phyloP scores from a whole-genome alignment of 2,888 invertebrate genomes.

The Dioctria linearis region DNA sequence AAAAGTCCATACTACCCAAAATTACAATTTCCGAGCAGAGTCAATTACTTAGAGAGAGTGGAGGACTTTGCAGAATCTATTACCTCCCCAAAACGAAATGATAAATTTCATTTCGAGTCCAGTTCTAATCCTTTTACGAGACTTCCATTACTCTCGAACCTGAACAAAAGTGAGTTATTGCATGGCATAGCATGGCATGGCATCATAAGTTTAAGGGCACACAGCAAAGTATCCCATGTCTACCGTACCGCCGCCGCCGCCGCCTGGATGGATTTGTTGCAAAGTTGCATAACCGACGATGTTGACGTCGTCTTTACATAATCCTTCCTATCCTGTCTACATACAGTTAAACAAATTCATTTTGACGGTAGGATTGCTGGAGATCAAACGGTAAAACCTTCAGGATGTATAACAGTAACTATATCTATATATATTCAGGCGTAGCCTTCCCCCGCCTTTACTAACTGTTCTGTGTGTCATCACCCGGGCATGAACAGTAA shows the following conservation, averaged over 20 bases:
- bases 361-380: background rate
- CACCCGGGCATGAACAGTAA: background rate
- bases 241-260: background rate
- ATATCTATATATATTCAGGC: background rate
- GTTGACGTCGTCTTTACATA: conserved; percentile 9
- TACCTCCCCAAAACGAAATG: conserved; percentile 20
- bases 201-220: background rate
- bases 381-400: conserved; percentile 10
- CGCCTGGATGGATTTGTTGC: background rate
- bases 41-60: too few species aligned
- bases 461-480: background rate
- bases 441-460: background rate
- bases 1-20: too few species aligned
- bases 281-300: conserved; percentile 2
- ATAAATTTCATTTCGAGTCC: conserved; percentile 10
- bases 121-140: conserved; percentile 27
- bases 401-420: background rate
- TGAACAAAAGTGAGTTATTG: background rate
- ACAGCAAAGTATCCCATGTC: background rate
- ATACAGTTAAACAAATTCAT: conserved; percentile 6
- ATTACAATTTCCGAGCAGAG: too few species aligned
- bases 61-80: background rate
- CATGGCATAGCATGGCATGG: background rate
- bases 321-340: conserved; percentile 1
- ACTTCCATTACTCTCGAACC: conserved; percentile 7